Percentiles rank a stretch among this genome's conserved stretches.
Conservation (phyloP, 2,113 vertebrate species). For the Nicator chloris region DNA sequence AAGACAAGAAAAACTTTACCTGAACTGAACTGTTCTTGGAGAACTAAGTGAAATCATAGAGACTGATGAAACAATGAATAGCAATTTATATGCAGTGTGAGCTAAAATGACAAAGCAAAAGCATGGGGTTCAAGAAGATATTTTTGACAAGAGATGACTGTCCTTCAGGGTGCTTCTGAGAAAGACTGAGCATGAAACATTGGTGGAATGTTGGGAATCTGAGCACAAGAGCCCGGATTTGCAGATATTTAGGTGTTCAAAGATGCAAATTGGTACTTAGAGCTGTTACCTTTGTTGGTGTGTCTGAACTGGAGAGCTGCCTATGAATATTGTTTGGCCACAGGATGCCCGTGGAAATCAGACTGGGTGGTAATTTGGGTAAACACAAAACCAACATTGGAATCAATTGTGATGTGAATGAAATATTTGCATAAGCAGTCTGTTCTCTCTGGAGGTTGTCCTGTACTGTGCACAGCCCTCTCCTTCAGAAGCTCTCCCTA, state of each 20-base stretch:
- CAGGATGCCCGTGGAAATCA: not conserved
- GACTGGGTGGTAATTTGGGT: not conserved
- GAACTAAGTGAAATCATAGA: not conserved
- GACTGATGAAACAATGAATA: not conserved
- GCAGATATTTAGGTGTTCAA: not conserved
- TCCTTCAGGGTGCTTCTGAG: not conserved
- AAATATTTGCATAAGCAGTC: not conserved
- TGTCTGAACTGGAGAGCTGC: not conserved
- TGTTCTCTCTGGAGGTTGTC: not conserved
- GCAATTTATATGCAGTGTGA: not conserved
- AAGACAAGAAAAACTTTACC: not conserved
- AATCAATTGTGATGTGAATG: not conserved
- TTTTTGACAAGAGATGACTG: not conserved
- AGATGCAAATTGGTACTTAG: not conserved
- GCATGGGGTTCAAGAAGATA: not conserved
- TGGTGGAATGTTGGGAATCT: not conserved
- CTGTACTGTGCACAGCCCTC: fast-evolving
- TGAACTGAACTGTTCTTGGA: not conserved
- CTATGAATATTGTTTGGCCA: not conserved
- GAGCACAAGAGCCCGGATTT: not conserved
- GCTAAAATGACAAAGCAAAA: not conserved
- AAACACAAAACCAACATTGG: not conserved
- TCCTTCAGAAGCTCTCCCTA: not conserved
- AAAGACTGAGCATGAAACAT: not conserved
- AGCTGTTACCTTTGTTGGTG: not conserved